phyloP scores from a whole-genome alignment of 2,888 invertebrate species.

The Acheta domesticus region DNA sequence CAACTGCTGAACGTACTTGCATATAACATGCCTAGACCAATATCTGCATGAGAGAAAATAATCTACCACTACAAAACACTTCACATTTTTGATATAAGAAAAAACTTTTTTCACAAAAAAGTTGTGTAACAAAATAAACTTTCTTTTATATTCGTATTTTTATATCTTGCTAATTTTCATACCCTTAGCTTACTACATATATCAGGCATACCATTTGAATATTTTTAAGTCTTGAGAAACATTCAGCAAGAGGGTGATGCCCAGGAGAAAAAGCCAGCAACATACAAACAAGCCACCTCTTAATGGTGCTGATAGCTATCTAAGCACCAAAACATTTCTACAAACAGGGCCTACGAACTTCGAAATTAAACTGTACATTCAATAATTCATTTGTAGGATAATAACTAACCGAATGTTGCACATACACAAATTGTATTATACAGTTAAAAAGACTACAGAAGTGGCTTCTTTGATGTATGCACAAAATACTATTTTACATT shows the following conservation, averaged over 20 bases:
- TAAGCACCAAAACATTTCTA: background rate
- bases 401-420: background rate
- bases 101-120: conserved; percentile 37
- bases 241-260: conserved; percentile 24
- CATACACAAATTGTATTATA: background rate
- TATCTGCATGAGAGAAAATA: conserved; percentile 29
- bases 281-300: background rate
- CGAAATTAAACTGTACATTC: conserved; percentile 4
- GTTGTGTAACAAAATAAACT: conserved; percentile 38
- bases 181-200: conserved; percentile 31
- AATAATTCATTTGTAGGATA: background rate
- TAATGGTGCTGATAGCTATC: background rate
- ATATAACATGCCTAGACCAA: background rate
- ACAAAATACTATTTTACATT: conserved; percentile 18
- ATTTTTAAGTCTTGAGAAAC: conserved; percentile 22
- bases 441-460: background rate
- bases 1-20: conserved; percentile 18
- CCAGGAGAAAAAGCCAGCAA: background rate
- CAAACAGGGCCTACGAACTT: background rate
- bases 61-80: conserved; percentile 32
- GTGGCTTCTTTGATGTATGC: conserved; percentile 9
- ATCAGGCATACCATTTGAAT: conserved; percentile 27
- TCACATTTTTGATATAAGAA: conserved; percentile 34
- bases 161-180: conserved; percentile 30
- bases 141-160: conserved; percentile 33